Conservation (phyloP, 1,140 invertebrate species). For the Augochlora pura region DNA sequence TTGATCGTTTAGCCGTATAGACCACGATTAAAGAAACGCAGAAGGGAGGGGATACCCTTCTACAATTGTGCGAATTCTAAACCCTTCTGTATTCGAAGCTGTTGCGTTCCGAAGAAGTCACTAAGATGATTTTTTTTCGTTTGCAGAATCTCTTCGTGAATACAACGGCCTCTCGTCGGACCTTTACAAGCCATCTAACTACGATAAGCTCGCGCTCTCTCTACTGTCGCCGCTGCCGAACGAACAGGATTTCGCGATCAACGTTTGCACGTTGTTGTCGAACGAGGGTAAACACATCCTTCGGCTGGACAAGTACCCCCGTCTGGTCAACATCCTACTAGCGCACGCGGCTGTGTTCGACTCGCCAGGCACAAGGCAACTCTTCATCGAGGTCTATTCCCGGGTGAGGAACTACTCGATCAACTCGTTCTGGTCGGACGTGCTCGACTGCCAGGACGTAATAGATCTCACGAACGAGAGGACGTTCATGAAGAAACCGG, state of each 20-base stretch:
- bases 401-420: conserved; percentile 87
- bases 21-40: no score
- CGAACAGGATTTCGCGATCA: conserved; percentile 99
- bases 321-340: conserved; percentile 92
- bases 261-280: conserved; percentile 96
- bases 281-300: conserved; percentile 95
- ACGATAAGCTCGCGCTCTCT: conserved; percentile 93
- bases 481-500: conserved; percentile 80
- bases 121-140: conserved; percentile 48
- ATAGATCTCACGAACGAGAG: conserved; percentile 87
- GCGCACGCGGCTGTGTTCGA: conserved; percentile 96
- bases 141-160: conserved; percentile 84
- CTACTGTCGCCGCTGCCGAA: conserved; percentile 97
- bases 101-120: no score
- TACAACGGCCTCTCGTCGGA: conserved; percentile 86
- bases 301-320: conserved; percentile 90
- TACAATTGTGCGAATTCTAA: no score
- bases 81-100: no score
- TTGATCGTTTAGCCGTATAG: no score
- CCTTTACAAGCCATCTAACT: conserved; percentile 89
- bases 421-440: conserved; percentile 88
- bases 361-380: conserved; percentile 84
- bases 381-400: conserved; percentile 87
- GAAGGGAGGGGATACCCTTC: no score
- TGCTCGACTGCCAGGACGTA: conserved; percentile 83